A percentile compares a stretch with the other conserved stretches of the same genome.
These are phyloP conservation scores for Rynchops niger DNA, from an alignment of 2,113 vertebrate species.

Conservation along the genomic window DNA sequence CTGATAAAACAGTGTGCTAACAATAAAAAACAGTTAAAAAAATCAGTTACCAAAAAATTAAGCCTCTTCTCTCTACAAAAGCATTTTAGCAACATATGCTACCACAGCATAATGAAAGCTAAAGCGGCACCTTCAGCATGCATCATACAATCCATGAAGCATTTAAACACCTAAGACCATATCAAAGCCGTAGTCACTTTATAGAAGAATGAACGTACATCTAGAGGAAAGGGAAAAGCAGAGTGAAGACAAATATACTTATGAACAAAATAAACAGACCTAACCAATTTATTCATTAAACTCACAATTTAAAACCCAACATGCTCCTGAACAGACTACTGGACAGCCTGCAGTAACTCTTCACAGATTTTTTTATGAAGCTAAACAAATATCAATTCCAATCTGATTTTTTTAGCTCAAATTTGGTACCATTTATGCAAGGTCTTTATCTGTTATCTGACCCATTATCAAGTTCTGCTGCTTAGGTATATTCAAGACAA, in stretches of 20 bases:
- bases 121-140: neutral
- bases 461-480: neutral
- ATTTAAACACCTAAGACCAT: neutral
- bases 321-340: neutral
- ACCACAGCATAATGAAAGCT: neutral
- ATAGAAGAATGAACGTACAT: no score
- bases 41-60: slow-evolving; percentile 9
- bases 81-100: neutral
- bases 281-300: neutral
- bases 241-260: neutral
- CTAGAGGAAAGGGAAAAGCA: neutral
- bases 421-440: neutral
- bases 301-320: neutral
- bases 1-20: neutral
- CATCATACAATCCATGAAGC: neutral
- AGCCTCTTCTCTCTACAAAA: neutral
- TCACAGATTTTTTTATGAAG: neutral
- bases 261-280: neutral
- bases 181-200: no score
- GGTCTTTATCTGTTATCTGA: neutral
- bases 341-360: neutral
- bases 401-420: neutral
- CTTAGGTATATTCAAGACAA: neutral
- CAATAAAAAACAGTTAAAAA: slow-evolving; percentile 18
- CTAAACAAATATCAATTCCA: neutral